These are phyloP conservation scores for Thereva unica DNA, from an alignment of 2,888 invertebrate genomes.

Conservation along the genomic window DNA sequence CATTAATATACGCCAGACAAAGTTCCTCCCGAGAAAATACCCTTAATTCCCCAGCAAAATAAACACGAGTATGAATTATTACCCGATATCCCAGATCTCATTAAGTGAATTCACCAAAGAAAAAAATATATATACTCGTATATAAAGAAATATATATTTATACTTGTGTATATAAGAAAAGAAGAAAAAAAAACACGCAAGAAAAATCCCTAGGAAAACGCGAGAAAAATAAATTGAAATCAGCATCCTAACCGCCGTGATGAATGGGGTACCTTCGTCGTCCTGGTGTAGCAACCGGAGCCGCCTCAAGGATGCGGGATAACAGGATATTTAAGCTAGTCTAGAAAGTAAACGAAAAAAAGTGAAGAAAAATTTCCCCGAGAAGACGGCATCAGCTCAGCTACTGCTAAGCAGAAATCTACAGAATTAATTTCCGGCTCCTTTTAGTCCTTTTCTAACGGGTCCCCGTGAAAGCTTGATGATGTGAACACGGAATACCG, in stretches of 20 bases:
- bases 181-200: neutral
- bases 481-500: conserved; percentile 3
- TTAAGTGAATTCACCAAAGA: conserved; percentile 12
- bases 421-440: conserved; percentile 19
- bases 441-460: neutral
- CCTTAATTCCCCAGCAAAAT: neutral
- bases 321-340: neutral
- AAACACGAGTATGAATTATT: conserved; percentile 17
- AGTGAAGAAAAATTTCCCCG: neutral
- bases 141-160: too few relatives aligned
- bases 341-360: neutral
- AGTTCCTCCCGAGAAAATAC: too few relatives aligned
- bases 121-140: neutral
- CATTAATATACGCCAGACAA: too few relatives aligned
- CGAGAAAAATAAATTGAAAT: conserved; percentile 12
- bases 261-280: neutral
- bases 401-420: conserved; percentile 9
- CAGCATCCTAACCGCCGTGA: conserved; percentile 1
- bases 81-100: conserved; percentile 20
- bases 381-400: neutral
- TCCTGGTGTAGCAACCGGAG: too few relatives aligned
- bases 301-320: too few relatives aligned
- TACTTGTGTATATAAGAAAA: neutral
- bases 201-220: too few relatives aligned
- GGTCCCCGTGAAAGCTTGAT: neutral